These are phyloP conservation scores for Heliconius erato DNA, from an alignment of 2,888 invertebrate species.

Conservation along the genomic window DNA sequence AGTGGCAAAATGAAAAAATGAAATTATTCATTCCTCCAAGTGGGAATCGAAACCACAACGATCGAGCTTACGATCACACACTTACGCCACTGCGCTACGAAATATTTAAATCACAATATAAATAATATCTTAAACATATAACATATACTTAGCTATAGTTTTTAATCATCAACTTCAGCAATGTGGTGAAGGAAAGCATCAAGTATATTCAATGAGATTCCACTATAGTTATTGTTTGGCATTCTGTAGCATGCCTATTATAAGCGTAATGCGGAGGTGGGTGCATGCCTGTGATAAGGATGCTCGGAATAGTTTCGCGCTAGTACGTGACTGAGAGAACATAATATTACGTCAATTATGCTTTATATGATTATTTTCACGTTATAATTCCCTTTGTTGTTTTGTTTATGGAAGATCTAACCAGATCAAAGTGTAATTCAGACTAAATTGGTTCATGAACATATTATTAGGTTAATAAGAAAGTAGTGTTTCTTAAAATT, in stretches of 20 bases:
- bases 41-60: too few species aligned
- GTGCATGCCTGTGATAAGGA: conserved; percentile 82
- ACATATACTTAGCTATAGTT: conserved; percentile 41
- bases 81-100: too few species aligned
- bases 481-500: background rate
- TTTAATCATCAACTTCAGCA: conserved; percentile 49
- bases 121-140: too few species aligned
- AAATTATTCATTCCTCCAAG: too few species aligned
- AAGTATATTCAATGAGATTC: conserved; percentile 70
- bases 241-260: conserved; percentile 70
- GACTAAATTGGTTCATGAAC: background rate
- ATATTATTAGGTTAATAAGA: background rate
- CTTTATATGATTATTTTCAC: conserved; percentile 51
- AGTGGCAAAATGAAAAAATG: too few species aligned
- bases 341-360: conserved; percentile 52
- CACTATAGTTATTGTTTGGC: conserved; percentile 75
- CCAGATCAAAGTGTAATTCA: conserved; percentile 17
- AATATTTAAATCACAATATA: too few species aligned
- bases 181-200: conserved; percentile 67
- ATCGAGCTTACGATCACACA: too few species aligned
- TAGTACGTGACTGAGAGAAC: conserved; percentile 65
- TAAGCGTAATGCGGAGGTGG: conserved; percentile 71
- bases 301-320: conserved; percentile 74
- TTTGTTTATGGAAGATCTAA: conserved; percentile 1
- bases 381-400: conserved; percentile 38